Evolutionary conservation across 2,888 invertebrate genomes (phyloP).

Genomic region (Phaedon cochleariae): DNA sequence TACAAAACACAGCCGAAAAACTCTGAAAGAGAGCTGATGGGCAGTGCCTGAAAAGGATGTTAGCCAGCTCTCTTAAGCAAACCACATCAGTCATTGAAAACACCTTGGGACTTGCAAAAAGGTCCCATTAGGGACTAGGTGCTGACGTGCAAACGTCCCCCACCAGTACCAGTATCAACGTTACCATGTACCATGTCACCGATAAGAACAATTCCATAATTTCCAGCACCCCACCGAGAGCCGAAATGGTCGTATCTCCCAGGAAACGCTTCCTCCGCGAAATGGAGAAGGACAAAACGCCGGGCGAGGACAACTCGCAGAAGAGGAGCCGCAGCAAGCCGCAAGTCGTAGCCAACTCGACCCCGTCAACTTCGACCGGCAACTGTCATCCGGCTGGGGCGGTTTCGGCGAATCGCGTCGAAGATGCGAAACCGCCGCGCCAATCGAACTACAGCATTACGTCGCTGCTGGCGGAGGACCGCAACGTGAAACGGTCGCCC

Average conservation of each 20-base stretch:
- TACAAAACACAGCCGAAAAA: too few relatives aligned
- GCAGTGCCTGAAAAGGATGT: too few relatives aligned
- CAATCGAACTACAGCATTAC: constrained; percentile 85
- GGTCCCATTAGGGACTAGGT: too few relatives aligned
- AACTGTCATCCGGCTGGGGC: too few relatives aligned
- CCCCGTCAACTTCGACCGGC: constrained; percentile 34
- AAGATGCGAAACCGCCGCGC: constrained; percentile 51
- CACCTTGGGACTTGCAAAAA: too few relatives aligned
- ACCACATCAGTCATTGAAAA: too few relatives aligned
- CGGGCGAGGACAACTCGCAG: constrained; percentile 51
- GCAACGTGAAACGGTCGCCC: constrained; percentile 54
- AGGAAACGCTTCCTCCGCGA: constrained; percentile 82
- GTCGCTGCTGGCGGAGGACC: constrained; percentile 76
- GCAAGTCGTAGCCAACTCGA: constrained; percentile 24
- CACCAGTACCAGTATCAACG: too few relatives aligned
- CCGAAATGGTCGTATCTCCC: constrained; percentile 75
- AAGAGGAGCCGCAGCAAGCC: constrained; percentile 56
- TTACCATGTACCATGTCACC: too few relatives aligned
- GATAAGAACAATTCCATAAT: neutral
- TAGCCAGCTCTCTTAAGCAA: too few relatives aligned
- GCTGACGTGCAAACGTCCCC: too few relatives aligned
- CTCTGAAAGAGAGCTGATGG: too few relatives aligned
- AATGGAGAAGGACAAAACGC: constrained; percentile 67
- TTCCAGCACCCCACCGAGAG: constrained; percentile 52
- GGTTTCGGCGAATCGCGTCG: constrained; percentile 48